Conservation (phyloP, 37 sponge, comb jelly and placozoan species). For the Axinella damicornis region DNA sequence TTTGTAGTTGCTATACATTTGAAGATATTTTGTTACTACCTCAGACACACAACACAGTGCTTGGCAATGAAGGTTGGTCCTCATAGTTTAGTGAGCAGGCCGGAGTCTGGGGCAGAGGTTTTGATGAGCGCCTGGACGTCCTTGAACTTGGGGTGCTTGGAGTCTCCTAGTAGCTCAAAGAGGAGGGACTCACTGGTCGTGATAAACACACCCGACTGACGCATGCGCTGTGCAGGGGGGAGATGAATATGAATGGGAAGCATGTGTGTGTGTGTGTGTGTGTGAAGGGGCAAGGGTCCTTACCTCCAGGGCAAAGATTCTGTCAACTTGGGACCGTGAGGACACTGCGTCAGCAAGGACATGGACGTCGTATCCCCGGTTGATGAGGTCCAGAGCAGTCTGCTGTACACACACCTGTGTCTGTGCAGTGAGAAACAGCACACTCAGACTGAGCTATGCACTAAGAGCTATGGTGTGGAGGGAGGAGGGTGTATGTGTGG, state of each 20-base stretch:
- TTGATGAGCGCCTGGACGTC: constrained; percentile 90
- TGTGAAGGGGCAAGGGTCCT: neutral
- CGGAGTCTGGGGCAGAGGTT: constrained; percentile 92
- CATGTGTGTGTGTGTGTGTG: neutral
- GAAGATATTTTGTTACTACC: too few species aligned
- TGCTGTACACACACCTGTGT: constrained; percentile 99
- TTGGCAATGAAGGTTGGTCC: too few species aligned
- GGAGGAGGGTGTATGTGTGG: too few species aligned
- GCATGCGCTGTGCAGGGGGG: constrained; percentile 78
- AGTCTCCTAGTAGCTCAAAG: constrained; percentile 90
- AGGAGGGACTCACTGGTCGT: constrained; percentile 94
- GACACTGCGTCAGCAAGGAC: constrained; percentile 94
- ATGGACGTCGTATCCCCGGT: constrained; percentile 91
- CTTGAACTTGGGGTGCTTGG: constrained; percentile 94
- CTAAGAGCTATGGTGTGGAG: too few species aligned
- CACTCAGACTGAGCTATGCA: too few species aligned
- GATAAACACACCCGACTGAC: constrained; percentile 86
- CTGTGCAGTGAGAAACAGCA: constrained; percentile 22
- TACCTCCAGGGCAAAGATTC: constrained; percentile 94
- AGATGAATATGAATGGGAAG: neutral
- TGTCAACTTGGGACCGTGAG: constrained; percentile 88
- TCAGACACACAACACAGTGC: too few species aligned
- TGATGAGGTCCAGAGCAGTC: constrained; percentile 91
- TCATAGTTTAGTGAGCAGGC: constrained; percentile 79
- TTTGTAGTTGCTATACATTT: too few species aligned